Conservation (phyloP, 2,113 vertebrate species). For the Trinectes maculatus region DNA sequence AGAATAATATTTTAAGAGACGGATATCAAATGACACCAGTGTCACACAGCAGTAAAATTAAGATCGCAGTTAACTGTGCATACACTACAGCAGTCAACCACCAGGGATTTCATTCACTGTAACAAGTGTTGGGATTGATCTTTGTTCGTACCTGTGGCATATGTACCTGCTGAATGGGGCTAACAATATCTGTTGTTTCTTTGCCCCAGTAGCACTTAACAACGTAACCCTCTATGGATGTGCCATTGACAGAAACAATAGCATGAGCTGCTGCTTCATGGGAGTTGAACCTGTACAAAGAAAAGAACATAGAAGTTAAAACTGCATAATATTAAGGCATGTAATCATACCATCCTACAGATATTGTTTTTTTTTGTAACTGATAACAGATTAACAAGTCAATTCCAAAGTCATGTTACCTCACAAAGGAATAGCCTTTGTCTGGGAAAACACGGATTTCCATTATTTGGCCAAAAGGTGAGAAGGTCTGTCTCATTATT, state of each 20-base stretch:
- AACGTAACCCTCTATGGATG: conserved; percentile 91
- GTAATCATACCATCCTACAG: background rate
- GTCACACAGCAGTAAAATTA: background rate
- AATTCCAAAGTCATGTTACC: conserved; percentile 73
- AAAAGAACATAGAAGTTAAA: accelerated
- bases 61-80: background rate
- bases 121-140: background rate
- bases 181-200: conserved; percentile 88
- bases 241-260: conserved; percentile 96
- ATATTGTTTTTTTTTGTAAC: background rate
- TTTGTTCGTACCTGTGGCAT: conserved; percentile 66
- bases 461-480: conserved; percentile 97
- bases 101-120: background rate
- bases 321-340: background rate
- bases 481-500: conserved; percentile 98
- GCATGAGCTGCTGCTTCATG: conserved; percentile 96
- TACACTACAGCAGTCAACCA: no score
- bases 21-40: conserved; percentile 11
- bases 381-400: background rate
- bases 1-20: conserved; percentile 34
- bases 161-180: conserved; percentile 89
- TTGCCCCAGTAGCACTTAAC: conserved; percentile 99
- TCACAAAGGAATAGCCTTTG: conserved; percentile 98
- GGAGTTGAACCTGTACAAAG: conserved; percentile 83
- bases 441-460: conserved; percentile 97